Conservation (phyloP, 2,797 vertebrate species). For the Anisognathus igniventris region DNA sequence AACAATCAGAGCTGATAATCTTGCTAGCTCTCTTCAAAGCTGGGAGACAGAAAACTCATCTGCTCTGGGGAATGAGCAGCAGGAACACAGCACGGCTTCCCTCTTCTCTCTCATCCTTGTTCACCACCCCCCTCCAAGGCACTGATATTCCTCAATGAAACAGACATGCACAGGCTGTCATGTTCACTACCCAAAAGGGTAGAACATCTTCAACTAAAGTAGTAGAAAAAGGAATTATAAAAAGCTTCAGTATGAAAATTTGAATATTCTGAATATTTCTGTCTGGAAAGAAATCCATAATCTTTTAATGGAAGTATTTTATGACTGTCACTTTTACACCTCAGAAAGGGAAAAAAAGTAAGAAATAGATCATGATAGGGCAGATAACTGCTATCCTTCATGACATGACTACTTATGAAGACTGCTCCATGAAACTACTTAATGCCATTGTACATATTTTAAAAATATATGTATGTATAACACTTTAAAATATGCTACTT, state of each 20-base stretch:
- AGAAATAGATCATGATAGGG: neutral
- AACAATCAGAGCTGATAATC: neutral
- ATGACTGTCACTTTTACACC: neutral
- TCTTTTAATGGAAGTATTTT: neutral
- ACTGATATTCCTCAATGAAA: neutral
- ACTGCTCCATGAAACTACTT: neutral
- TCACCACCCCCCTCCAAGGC: neutral
- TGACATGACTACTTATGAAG: neutral
- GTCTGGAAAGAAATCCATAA: neutral
- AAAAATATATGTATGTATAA: neutral
- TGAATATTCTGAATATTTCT: neutral
- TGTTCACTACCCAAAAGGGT: neutral
- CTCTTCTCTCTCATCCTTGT: neutral
- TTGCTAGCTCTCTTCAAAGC: neutral
- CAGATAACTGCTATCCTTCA: neutral
- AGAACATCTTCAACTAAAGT: neutral
- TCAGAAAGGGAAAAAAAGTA: neutral
- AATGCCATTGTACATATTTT: neutral
- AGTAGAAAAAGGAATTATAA: neutral
- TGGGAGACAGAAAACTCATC: neutral
- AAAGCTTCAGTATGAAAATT: neutral
- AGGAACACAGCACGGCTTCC: fast-evolving
- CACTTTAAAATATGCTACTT: neutral
- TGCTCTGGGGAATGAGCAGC: neutral
- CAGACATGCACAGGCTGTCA: fast-evolving